Conservation (phyloP, 1,140 invertebrate species). For the Penaeus chinensis region DNA sequence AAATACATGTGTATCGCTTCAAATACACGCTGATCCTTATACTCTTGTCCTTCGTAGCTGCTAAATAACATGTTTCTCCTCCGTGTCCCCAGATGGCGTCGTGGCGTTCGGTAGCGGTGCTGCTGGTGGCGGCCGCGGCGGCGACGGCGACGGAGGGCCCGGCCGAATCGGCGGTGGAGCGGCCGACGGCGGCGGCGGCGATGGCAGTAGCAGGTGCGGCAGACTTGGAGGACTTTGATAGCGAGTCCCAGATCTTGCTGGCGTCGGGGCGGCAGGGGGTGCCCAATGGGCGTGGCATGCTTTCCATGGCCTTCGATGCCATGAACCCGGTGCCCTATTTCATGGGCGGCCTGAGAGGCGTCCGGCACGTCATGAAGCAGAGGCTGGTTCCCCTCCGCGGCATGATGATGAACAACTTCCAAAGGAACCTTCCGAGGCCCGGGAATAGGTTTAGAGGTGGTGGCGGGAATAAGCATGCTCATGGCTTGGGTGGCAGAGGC, state of each 20-base stretch:
- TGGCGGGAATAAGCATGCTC: neutral
- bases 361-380: conserved; percentile 46
- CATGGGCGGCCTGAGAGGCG: conserved; percentile 20
- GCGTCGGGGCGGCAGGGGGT: conserved; percentile 16
- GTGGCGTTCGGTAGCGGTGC: neutral
- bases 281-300: neutral
- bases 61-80: too few relatives aligned
- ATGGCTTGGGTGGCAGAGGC: too few relatives aligned
- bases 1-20: neutral
- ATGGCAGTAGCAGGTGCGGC: neutral
- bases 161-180: conserved; percentile 38
- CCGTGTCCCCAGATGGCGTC: conserved; percentile 24
- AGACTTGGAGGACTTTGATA: too few relatives aligned
- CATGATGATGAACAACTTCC: conserved; percentile 20
- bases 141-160: neutral
- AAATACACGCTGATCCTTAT: neutral
- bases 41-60: too few relatives aligned
- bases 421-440: neutral
- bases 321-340: conserved; percentile 46
- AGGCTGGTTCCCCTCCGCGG: conserved; percentile 33
- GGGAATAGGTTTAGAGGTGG: conserved; percentile 2
- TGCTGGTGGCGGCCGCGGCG: conserved; percentile 28
- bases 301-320: conserved; percentile 44
- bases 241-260: neutral
- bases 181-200: neutral